Base-by-base conservation (phyloP, 2,797 vertebrate species). In the Myiotriccus ornatus region DNA sequence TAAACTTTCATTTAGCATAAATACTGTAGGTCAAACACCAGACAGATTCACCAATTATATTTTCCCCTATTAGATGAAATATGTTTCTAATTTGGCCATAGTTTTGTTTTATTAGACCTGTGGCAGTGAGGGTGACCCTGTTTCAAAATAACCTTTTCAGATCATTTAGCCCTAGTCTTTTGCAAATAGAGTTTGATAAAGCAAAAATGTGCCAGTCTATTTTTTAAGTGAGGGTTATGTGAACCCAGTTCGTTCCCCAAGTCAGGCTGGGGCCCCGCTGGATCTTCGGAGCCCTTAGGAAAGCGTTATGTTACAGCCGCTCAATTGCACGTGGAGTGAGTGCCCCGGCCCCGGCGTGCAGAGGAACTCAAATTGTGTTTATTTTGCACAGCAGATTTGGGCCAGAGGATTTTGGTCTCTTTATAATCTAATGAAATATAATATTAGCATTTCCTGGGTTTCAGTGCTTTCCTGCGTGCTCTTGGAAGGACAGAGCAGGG, bases 71-170 rank as follows among this genome's bases (percentile, higher is more conserved):
- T 95, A 90, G 94, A 95, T 97, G 96, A 98, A 98, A 97, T 97
- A 97, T 96, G 95, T 94, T 96, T 97, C 97, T 97, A 87, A 96
- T 98, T 97, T 98, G 97, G 97, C 97, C 74, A 90, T 65, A 82
- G 93, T 96, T 97, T 97, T 97, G 97, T 97, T 97, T 98, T 97
- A 96, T 97, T 97, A 97, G 97, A 96, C 96, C 97, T 92, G 28
- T 93, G 97, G 94, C 96, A 95, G 96, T 16, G 43, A 94, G 87
- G 87, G 78, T 94, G 89, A 90, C 91, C 87, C 62, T 41, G 57
- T 70, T 87, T 96, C 77, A 94, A 93, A 89, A 85, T 92, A 94
- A 95, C 95, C 84, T 91, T 95, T 94, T 93, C 93, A 87, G 96
- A 95, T 86, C 43, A 52, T 87, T 95, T 65, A 86, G 95, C 67